Evolutionary conservation across 2,888 invertebrate species (phyloP), one percentile per base, ranked within the genome.

Genomic region (Drosophila picticornis): DNA sequence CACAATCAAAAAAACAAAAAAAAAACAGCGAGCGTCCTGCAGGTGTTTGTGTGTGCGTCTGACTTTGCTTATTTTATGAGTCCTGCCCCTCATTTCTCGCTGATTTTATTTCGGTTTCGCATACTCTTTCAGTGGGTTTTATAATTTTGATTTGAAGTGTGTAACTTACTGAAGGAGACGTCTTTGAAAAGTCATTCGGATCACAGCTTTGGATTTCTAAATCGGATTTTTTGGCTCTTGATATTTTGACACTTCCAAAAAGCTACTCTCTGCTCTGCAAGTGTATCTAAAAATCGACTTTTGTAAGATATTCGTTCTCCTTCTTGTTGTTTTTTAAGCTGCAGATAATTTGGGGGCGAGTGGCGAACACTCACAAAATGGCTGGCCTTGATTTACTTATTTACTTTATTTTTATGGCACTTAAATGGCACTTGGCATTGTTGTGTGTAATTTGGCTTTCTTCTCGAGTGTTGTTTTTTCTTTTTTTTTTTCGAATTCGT

Each of bases 381-480:
- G 53, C 69, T 61, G 72, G 61, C 62, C 77, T 67, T 84, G 82
- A 84, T 85, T 87, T 87, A 85, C 85, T 83, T 83, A 87, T 86
- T 87, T 86, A 82, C 81, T 81, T 87, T 76, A 81, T 80, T 86
- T 88, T 88, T 83, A 84, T 82, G 83, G 81, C 88, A 81, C 80
- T 84, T 73, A 75, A 86, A 84, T 82, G 87, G 67, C 82, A 82
- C 80, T 84, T 76, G 79, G 74, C 79, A 65, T 62, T 71, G 66
- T 48, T 73, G 66, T 77, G 77, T 84, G 84, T 78, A 82, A 82
- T 84, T 84, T 84, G 75, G 83, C 81, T 74, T 75, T 81, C 81
- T 79, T 77, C 63, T 65, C 46, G 75, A 72, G 65, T 68, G 62
- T 77, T 77, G 36, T 56, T 27, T 2, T 78, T 27, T 11, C 11